Evolutionary conservation across 2,113 vertebrate species (phyloP).

Genomic region (Gopherus evgoodei): DNA sequence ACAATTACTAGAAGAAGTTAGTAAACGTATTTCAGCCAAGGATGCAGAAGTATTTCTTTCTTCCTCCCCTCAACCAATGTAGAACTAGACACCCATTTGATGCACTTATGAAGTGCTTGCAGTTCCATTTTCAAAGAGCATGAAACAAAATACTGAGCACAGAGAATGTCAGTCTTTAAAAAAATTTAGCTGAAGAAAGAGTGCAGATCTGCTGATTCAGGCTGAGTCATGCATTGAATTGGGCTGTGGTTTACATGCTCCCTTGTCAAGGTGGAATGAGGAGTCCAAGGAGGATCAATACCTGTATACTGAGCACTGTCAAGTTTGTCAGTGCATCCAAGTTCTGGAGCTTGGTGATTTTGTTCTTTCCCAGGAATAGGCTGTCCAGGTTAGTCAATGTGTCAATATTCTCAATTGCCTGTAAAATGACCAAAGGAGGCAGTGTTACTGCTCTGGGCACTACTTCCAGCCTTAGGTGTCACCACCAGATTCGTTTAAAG

Average conservation of each 20-base stretch:
- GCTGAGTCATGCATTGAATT: background rate
- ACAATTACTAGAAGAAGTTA: too few relatives aligned
- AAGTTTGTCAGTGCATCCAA: conserved; percentile 91
- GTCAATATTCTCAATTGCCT: conserved; percentile 96
- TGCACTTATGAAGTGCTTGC: background rate
- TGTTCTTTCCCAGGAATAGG: conserved; percentile 98
- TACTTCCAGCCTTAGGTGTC: rapidly evolving
- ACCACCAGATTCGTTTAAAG: background rate
- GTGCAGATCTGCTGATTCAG: background rate
- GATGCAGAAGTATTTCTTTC: background rate
- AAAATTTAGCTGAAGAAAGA: background rate
- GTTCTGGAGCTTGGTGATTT: conserved; percentile 97
- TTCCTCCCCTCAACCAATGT: background rate
- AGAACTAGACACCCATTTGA: background rate
- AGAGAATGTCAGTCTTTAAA: background rate
- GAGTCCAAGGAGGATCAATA: conserved; percentile 52
- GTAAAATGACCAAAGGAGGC: background rate
- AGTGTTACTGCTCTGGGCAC: rapidly evolving
- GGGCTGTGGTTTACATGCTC: background rate
- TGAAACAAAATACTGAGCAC: background rate
- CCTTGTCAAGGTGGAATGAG: background rate
- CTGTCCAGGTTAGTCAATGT: conserved; percentile 87
- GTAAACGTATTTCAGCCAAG: background rate
- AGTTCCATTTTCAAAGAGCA: background rate
- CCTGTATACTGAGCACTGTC: conserved; percentile 97